Percentiles rank a stretch among this genome's conserved stretches.
Evolutionary conservation across 2,797 vertebrate genomes (phyloP).

Genomic region (Florisuga fusca): DNA sequence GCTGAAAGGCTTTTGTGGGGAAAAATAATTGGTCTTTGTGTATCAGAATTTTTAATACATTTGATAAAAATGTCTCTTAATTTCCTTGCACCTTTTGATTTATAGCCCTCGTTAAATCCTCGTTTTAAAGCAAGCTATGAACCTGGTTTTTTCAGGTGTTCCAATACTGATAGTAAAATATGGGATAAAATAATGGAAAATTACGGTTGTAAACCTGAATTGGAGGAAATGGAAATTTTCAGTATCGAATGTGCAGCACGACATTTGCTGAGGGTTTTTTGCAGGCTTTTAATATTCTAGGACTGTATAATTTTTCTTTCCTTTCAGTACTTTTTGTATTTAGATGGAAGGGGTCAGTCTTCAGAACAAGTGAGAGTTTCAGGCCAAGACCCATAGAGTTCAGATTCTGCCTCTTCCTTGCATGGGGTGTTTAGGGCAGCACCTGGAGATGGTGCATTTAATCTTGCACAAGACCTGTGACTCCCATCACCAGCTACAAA

Average conservation of each 20-base stretch:
- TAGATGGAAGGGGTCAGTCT: neutral
- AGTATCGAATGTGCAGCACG: neutral
- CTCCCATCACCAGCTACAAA: neutral
- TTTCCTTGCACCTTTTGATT: conserved; percentile 13
- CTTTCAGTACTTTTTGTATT: neutral
- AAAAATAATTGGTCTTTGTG: neutral
- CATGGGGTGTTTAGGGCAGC: fast-evolving
- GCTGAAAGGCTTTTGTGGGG: neutral
- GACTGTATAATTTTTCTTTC: neutral
- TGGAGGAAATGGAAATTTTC: neutral
- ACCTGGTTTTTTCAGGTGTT: neutral
- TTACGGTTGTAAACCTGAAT: neutral
- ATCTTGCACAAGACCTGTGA: neutral
- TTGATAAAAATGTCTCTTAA: neutral
- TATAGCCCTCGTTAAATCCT: neutral
- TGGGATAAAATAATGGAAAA: neutral
- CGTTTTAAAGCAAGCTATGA: neutral
- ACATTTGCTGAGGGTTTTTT: neutral
- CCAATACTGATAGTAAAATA: neutral
- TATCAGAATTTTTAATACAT: neutral
- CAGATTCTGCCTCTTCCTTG: neutral
- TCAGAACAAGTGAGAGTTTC: neutral
- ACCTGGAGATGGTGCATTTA: neutral
- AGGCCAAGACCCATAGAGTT: neutral
- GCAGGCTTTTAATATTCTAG: neutral